Percentiles rank a stretch among this genome's conserved stretches.
Conservation (phyloP, 1,140 invertebrate species). For the Bombus balteatus region DNA sequence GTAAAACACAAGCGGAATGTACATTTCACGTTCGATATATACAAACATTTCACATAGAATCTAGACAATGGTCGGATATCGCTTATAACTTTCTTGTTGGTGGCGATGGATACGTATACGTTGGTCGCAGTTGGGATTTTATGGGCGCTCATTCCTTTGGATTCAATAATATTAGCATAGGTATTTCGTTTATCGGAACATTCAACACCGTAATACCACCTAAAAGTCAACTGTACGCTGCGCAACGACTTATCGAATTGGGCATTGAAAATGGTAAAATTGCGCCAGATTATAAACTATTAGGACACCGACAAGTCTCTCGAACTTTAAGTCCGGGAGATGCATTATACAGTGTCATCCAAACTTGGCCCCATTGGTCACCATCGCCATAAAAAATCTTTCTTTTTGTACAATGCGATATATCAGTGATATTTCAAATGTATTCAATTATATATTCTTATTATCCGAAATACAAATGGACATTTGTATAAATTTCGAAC, state of each 20-base stretch:
- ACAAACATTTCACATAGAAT: slow-evolving; percentile 89
- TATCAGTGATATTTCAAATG: neutral
- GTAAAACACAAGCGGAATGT: slow-evolving; percentile 83
- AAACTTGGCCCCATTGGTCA: slow-evolving; percentile 86
- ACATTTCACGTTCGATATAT: slow-evolving; percentile 83
- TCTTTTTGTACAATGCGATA: neutral
- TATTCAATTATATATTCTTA: neutral
- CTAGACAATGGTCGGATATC: slow-evolving; percentile 86
- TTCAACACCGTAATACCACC: slow-evolving; percentile 82
- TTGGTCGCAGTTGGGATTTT: slow-evolving; percentile 89
- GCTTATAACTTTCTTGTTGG: slow-evolving; percentile 91
- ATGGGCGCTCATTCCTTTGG: slow-evolving; percentile 88
- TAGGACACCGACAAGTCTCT: slow-evolving; percentile 87
- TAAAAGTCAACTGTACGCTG: slow-evolving; percentile 84
- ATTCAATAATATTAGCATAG: slow-evolving; percentile 89
- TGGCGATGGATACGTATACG: slow-evolving; percentile 89
- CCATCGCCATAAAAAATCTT: neutral
- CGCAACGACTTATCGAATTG: slow-evolving; percentile 84
- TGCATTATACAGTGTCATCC: slow-evolving; percentile 85
- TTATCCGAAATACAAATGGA: neutral
- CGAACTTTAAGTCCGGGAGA: slow-evolving; percentile 88
- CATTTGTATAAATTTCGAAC: neutral
- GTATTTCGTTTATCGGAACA: slow-evolving; percentile 87
- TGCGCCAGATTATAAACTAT: slow-evolving; percentile 84
- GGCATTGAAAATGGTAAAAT: slow-evolving; percentile 86